Evolutionary conservation across 2,113 vertebrate genomes (phyloP).

Genomic region (Cinclus cinclus): DNA sequence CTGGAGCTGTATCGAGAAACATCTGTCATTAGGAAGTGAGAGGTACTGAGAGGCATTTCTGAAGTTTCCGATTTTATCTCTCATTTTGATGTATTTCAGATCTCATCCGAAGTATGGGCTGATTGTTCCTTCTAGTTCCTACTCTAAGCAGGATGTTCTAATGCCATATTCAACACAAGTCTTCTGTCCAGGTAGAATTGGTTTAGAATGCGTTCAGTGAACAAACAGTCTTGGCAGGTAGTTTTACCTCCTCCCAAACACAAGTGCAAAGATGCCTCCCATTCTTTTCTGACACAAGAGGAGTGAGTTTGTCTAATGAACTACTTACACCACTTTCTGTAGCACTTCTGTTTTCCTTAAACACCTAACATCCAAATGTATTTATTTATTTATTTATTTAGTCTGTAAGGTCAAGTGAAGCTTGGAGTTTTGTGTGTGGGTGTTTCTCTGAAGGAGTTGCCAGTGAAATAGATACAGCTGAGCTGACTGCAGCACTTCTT

Average conservation of each 20-base stretch:
- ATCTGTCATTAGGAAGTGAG: neutral
- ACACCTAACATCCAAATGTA: neutral
- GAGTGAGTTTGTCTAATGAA: neutral
- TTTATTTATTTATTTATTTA: neutral
- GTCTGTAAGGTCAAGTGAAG: neutral
- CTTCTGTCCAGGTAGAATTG: neutral
- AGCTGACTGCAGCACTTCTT: conserved; percentile 24
- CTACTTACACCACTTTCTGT: neutral
- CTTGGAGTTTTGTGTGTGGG: neutral
- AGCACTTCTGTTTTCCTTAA: neutral
- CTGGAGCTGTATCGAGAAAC: neutral
- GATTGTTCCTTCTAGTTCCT: neutral
- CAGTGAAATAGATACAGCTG: neutral
- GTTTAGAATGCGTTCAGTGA: neutral
- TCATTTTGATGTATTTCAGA: neutral
- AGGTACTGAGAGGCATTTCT: neutral
- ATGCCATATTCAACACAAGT: neutral
- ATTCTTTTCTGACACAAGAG: neutral
- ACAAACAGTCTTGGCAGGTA: neutral
- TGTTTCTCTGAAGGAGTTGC: neutral
- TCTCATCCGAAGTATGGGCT: neutral
- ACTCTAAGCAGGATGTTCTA: neutral
- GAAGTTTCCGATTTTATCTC: neutral
- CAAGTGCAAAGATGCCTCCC: neutral
- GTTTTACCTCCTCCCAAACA: neutral